phyloP scores from a whole-genome alignment of 2,113 vertebrate genomes.

The Oenanthe oenanthe region DNA sequence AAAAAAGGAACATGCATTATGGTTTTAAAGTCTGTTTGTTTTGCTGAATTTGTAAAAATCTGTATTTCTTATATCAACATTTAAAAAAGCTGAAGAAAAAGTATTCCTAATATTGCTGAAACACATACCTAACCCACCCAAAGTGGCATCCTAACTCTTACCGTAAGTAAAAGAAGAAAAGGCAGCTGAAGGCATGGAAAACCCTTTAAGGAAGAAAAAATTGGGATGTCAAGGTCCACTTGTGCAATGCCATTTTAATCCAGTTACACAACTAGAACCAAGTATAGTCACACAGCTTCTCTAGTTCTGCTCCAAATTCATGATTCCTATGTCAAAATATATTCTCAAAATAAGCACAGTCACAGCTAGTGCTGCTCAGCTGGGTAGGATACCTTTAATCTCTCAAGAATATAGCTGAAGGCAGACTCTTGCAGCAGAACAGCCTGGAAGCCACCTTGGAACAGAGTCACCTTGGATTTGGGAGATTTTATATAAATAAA shows the following conservation, averaged over 20 bases:
- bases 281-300: not conserved
- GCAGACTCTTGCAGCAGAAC: not conserved
- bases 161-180: not conserved
- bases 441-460: not conserved
- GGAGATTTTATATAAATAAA: not conserved
- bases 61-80: not conserved
- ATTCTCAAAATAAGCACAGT: not conserved
- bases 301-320: not conserved
- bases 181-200: not conserved
- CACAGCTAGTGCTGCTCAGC: not conserved
- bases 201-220: not conserved
- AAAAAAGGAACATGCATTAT: not conserved
- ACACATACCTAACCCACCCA: not conserved
- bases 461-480: not conserved
- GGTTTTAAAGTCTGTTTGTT: not conserved
- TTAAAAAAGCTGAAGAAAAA: not conserved
- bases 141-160: not conserved
- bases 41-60: not conserved
- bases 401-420: not conserved
- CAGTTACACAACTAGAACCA: not conserved
- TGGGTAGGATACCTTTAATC: not conserved
- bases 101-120: not conserved
- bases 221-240: not conserved
- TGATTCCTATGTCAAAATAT: not conserved
- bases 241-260: not conserved